Base-by-base conservation (phyloP, 1,140 invertebrate species). In the Vanessa atalanta region DNA sequence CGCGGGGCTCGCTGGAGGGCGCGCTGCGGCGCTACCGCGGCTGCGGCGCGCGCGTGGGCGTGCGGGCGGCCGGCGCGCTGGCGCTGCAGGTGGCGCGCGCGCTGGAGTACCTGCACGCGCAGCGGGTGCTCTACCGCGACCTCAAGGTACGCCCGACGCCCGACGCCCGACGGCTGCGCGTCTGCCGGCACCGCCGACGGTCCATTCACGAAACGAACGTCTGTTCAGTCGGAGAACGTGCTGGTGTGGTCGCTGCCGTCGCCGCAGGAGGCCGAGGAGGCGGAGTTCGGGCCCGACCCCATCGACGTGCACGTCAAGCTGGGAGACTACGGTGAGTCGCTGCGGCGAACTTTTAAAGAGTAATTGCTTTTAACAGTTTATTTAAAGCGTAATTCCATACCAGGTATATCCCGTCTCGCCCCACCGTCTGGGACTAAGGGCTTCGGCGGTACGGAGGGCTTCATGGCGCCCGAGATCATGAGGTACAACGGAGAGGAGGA, bases 401-500 rank as follows among this genome's bases (percentile, higher is more conserved):
- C 77, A 95, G 95, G 96, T 15, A 99, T 99, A 76, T 99, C 98
- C 84, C 93, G 98, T 31, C 92, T 97, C 65, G 97, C 97, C 0
- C 93, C 97, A 67, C 97, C 98, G 12, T 97, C 97, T 15, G 97
- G 98, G 20, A 98, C 98, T 0, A 99, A 99, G 91, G 99, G 99
- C 8, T 99, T 99, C 94, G 99, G 98, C 12, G 99, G 98, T 1
- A 98, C 98, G 0, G 97, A 98, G 90, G 98, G 98, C 1, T 99
- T 99, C 87, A 99, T 99, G 97, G 99, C 99, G 13, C 99, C 99
- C 0, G 99, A 99, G 93, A 99, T 99, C 74, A 98, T 99, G 93
- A 95, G 97, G 64, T 99, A 98, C 89, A 99, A 99, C 89, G 99
- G 99, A 0, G 99, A 99, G 90, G 98, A 99, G 89, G 98, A 99